Evolutionary conservation across 1,140 invertebrate species (phyloP).

Genomic region (Chymomyza costata): DNA sequence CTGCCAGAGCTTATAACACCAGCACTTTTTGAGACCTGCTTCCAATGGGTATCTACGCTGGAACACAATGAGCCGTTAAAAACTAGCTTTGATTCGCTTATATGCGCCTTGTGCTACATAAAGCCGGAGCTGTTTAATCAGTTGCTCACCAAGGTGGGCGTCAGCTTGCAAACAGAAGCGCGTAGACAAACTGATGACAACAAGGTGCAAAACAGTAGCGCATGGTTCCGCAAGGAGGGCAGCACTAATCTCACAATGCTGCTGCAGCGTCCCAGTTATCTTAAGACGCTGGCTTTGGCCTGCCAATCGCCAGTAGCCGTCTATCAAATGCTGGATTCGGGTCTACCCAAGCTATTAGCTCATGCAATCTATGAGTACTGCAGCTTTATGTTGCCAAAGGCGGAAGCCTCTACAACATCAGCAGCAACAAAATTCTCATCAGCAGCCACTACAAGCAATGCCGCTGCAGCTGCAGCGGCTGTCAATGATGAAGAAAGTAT

Average conservation of each 20-base stretch:
- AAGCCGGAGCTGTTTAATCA: slow-evolving; percentile 85
- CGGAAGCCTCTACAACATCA: slow-evolving; percentile 12
- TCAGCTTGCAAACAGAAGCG: slow-evolving; percentile 76
- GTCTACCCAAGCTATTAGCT: slow-evolving; percentile 83
- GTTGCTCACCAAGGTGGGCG: slow-evolving; percentile 84
- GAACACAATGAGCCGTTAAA: slow-evolving; percentile 83
- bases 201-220: slow-evolving; percentile 78
- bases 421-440: neutral
- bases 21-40: slow-evolving; percentile 84
- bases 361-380: slow-evolving; percentile 79
- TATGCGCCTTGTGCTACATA: slow-evolving; percentile 91
- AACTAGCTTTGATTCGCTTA: slow-evolving; percentile 81
- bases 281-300: slow-evolving; percentile 84
- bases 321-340: slow-evolving; percentile 84
- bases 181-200: slow-evolving; percentile 82
- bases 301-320: slow-evolving; percentile 86
- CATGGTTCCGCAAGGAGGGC: slow-evolving; percentile 77
- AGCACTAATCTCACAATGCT: slow-evolving; percentile 76
- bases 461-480: slow-evolving; percentile 6
- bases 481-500: slow-evolving; percentile 75
- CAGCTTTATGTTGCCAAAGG: slow-evolving; percentile 37
- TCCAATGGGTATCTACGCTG: slow-evolving; percentile 84
- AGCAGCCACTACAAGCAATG: slow-evolving; percentile 12
- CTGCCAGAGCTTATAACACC: slow-evolving; percentile 81
- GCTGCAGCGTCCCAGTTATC: slow-evolving; percentile 79